Evolutionary conservation across 2,888 invertebrate genomes (phyloP).

Genomic region (Apamea epomidion): DNA sequence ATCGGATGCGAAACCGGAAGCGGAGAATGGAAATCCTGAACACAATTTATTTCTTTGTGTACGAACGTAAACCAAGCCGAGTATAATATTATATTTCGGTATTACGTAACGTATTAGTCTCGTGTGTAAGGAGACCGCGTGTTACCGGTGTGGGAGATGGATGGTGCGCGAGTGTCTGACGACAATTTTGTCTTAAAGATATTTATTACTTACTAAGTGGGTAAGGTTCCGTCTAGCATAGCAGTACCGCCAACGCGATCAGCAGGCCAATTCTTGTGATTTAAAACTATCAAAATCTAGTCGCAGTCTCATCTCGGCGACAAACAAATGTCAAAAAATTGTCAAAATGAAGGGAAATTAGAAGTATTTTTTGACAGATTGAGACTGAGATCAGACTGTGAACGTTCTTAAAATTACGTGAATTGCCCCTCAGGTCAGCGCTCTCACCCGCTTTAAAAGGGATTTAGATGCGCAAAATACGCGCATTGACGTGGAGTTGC

Average conservation of each 20-base stretch:
- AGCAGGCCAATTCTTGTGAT: no score
- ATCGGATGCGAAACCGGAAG: slow-evolving; percentile 14
- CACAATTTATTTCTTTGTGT: slow-evolving; percentile 39
- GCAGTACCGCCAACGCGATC: not conserved
- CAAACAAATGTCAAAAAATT: no score
- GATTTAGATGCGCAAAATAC: not conserved
- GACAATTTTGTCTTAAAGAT: slow-evolving; percentile 8
- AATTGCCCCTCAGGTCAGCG: no score
- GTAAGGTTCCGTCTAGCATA: not conserved
- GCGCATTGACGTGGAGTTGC: no score
- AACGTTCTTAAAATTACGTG: no score
- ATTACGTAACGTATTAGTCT: slow-evolving; percentile 32
- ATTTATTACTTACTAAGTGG: not conserved
- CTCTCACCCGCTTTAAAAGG: not conserved
- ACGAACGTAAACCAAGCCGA: slow-evolving; percentile 4
- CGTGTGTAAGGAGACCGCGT: slow-evolving; percentile 45
- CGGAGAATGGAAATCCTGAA: slow-evolving; percentile 37
- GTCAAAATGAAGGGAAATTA: no score
- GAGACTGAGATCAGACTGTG: no score
- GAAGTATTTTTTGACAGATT: no score
- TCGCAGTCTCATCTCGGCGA: no score
- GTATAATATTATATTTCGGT: slow-evolving; percentile 42
- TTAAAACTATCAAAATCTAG: no score
- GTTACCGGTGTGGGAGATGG: slow-evolving; percentile 41
- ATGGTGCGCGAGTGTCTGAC: slow-evolving; percentile 12